Conservation (phyloP, 2,888 invertebrate genomes). For the Drosophila borealis region DNA sequence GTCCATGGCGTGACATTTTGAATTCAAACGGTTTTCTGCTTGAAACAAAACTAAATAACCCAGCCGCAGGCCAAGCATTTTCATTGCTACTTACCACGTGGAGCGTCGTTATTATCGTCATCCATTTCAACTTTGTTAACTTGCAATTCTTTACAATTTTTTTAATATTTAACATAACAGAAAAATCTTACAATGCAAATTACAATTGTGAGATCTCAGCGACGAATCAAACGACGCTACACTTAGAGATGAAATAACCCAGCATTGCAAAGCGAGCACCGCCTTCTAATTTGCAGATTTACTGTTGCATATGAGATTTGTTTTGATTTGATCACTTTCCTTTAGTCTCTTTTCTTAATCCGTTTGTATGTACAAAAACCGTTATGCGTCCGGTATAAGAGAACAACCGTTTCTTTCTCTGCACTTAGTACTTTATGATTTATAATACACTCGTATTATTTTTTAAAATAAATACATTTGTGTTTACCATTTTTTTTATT, state of each 20-base stretch:
- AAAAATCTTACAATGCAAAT: background rate
- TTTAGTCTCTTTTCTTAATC: slow-evolving; percentile 18
- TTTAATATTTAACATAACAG: background rate
- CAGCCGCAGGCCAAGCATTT: background rate
- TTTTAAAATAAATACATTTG: slow-evolving; percentile 15
- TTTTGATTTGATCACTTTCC: slow-evolving; percentile 67
- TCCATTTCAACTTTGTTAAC: slow-evolving; percentile 29
- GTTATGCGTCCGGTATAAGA: slow-evolving; percentile 36
- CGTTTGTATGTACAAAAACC: slow-evolving; percentile 38
- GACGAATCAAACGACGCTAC: slow-evolving; percentile 27
- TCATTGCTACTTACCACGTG: slow-evolving; percentile 44
- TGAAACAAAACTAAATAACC: background rate
- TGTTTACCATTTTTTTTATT: slow-evolving; percentile 9
- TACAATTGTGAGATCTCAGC: background rate
- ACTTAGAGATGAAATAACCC: slow-evolving; percentile 53
- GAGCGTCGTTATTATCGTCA: slow-evolving; percentile 35
- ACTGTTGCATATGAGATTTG: slow-evolving; percentile 56
- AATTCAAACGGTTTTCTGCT: slow-evolving; percentile 52
- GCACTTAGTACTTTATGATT: slow-evolving; percentile 28
- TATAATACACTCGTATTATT: slow-evolving; percentile 24
- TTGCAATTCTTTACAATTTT: background rate
- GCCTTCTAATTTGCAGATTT: slow-evolving; percentile 33
- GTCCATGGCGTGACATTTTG: slow-evolving; percentile 36
- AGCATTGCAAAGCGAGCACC: slow-evolving; percentile 22
- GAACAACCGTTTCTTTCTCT: slow-evolving; percentile 41